phyloP scores from a whole-genome alignment of 2,113 vertebrate species.

The Pristiophorus japonicus region DNA sequence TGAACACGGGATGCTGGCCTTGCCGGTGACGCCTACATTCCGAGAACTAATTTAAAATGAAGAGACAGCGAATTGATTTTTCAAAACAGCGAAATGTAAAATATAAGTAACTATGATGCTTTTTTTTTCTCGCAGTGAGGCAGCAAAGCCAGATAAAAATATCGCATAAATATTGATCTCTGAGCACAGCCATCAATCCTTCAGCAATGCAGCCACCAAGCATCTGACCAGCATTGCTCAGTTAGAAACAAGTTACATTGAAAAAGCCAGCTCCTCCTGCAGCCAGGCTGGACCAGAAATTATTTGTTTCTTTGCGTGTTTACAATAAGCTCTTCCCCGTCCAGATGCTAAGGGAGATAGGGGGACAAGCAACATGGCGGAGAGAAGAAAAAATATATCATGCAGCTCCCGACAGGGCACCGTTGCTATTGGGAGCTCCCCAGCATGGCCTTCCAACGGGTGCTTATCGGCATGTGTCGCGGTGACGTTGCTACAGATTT shows the following conservation, averaged over 20 bases:
- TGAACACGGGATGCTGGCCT: not conserved
- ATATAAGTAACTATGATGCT: conserved; percentile 20
- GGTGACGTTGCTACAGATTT: not conserved
- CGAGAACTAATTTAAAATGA: not conserved
- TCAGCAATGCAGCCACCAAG: not conserved
- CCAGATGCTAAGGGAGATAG: not conserved
- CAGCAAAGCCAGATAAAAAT: conserved; percentile 3
- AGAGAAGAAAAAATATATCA: too few species aligned
- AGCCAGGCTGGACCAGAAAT: not conserved
- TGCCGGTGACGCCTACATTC: too few species aligned
- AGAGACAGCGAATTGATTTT: not conserved
- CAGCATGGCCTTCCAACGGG: not conserved
- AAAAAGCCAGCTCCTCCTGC: not conserved
- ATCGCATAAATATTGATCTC: not conserved
- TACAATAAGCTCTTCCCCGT: not conserved
- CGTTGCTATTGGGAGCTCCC: not conserved
- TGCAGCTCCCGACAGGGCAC: not conserved
- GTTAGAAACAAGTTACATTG: not conserved
- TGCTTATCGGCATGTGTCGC: not conserved
- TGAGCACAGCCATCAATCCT: not conserved
- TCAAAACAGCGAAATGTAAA: not conserved
- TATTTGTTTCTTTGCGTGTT: not conserved
- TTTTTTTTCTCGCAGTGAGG: not conserved
- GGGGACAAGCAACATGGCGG: not conserved
- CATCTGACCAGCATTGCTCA: conserved; percentile 26